phyloP scores from a whole-genome alignment of 2,888 invertebrate species.

The Protophormia terraenovae region DNA sequence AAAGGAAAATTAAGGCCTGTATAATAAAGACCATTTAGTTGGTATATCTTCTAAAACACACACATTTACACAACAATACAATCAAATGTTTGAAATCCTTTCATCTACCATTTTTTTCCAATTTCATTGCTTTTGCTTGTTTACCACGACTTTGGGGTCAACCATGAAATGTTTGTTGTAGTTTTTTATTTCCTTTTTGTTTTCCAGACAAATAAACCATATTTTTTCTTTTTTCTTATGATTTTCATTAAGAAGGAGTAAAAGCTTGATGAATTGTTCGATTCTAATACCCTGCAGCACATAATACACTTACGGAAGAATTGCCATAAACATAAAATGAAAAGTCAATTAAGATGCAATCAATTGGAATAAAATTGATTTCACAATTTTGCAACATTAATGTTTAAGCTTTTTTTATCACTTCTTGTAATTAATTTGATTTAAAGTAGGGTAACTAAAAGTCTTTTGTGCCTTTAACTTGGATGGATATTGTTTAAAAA shows the following conservation, averaged over 20 bases:
- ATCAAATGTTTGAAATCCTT: neutral
- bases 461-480: neutral
- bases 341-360: neutral
- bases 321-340: neutral
- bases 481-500: neutral
- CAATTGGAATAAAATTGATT: neutral
- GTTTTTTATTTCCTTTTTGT: neutral
- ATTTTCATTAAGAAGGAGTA: neutral
- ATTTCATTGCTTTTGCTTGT: neutral
- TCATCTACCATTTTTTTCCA: neutral
- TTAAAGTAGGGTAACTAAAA: neutral
- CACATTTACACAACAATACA: neutral
- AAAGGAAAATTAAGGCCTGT: too few species aligned
- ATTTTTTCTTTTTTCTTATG: neutral
- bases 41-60: too few species aligned
- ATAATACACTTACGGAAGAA: neutral
- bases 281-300: neutral
- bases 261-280: slow-evolving; percentile 18
- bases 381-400: neutral
- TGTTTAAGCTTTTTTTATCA: neutral
- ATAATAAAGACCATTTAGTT: too few species aligned
- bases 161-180: neutral
- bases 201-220: neutral
- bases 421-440: neutral
- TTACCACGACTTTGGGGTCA: slow-evolving; percentile 2